Percentiles rank a stretch among this genome's conserved stretches.
phyloP scores from a whole-genome alignment of 1,140 invertebrate genomes.

The Colletes latitarsis region DNA sequence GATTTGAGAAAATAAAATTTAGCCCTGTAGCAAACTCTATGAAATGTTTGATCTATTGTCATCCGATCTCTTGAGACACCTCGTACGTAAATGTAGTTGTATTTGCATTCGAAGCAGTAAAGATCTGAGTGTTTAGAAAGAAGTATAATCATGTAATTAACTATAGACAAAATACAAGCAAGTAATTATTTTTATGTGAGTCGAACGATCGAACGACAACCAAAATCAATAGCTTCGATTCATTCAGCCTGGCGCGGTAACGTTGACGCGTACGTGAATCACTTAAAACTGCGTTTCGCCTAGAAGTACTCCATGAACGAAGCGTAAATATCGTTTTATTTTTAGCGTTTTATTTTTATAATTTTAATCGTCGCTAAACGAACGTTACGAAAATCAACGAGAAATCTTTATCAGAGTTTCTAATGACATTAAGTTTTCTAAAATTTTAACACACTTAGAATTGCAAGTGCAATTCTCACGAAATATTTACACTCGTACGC shows the following conservation, averaged over 20 bases:
- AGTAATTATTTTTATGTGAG: slow-evolving; percentile 47
- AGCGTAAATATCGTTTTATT: slow-evolving; percentile 14
- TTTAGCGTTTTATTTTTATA: neutral
- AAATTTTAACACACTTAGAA: neutral
- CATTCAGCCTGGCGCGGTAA: slow-evolving; percentile 18
- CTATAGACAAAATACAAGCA: slow-evolving; percentile 40
- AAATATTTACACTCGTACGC: neutral
- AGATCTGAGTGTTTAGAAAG: slow-evolving; percentile 50
- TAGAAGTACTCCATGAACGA: slow-evolving; percentile 11
- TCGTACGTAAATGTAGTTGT: slow-evolving; percentile 39
- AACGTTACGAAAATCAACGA: slow-evolving; percentile 3
- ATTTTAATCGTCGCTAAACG: neutral
- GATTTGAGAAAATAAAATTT: too few relatives aligned
- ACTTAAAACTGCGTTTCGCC: slow-evolving; percentile 8
- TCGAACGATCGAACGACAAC: slow-evolving; percentile 24
- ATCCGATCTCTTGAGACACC: slow-evolving; percentile 7
- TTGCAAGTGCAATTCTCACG: neutral
- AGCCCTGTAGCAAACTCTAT: neutral
- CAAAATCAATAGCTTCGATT: slow-evolving; percentile 35
- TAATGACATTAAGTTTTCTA: neutral
- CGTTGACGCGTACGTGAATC: slow-evolving; percentile 3
- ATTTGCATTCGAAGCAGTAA: slow-evolving; percentile 47
- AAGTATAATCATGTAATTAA: slow-evolving; percentile 54
- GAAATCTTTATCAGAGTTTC: neutral
- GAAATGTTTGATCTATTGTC: neutral